A percentile compares a stretch with the other conserved stretches of the same genome.
Conservation (phyloP, 2,113 vertebrate species). For the Eupsittula cactorum region DNA sequence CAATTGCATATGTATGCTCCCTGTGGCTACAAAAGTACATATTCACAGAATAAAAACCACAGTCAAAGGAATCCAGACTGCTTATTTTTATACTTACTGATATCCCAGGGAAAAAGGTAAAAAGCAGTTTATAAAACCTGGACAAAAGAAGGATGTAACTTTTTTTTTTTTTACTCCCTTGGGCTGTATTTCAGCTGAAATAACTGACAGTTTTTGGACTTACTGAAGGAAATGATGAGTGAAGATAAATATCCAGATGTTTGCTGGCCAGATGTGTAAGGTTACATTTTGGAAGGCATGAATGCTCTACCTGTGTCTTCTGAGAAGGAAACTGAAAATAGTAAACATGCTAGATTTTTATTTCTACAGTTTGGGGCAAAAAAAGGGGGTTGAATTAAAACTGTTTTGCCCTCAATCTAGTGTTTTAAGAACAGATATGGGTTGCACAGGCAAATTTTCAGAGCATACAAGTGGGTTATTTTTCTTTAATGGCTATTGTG, state of each 20-base stretch:
- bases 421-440: not conserved
- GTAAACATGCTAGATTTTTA: conserved; percentile 62
- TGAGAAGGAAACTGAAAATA: conserved; percentile 76
- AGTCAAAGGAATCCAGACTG: conserved; percentile 64
- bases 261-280: conserved; percentile 80
- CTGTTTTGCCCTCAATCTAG: not conserved
- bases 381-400: not conserved
- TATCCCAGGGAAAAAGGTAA: conserved; percentile 75
- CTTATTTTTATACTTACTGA: conserved; percentile 76
- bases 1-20: conserved; percentile 24
- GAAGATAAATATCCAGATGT: conserved; percentile 86
- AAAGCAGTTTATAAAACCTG: conserved; percentile 76
- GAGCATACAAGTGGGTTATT: not conserved
- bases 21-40: not conserved
- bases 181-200: conserved; percentile 77
- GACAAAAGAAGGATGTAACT: conserved; percentile 76
- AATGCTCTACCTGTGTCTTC: conserved; percentile 74
- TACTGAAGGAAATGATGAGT: conserved; percentile 85
- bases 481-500: not conserved
- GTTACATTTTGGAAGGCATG: conserved; percentile 73
- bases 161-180: conserved; percentile 74
- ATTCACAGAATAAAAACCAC: conserved; percentile 5
- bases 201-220: conserved; percentile 80
- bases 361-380: not conserved
- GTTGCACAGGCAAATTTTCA: not conserved